These are phyloP conservation scores for Eupithecia centaureata DNA, from an alignment of 2,888 invertebrate genomes.

Conservation along the genomic window DNA sequence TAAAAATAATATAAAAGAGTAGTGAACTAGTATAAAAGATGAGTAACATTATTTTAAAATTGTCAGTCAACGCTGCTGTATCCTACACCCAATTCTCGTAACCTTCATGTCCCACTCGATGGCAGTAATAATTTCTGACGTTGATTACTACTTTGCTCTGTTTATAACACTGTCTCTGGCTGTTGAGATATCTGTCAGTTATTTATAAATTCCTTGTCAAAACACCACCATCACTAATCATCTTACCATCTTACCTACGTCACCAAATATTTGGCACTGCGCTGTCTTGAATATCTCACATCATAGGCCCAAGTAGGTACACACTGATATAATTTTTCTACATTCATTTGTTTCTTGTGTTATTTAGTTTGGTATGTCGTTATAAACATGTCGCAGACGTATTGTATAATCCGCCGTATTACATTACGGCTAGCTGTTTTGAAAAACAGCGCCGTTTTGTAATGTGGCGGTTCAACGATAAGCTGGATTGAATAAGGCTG, in stretches of 20 bases:
- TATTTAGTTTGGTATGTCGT: no score
- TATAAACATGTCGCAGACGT: no score
- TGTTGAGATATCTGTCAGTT: slow-evolving; percentile 24
- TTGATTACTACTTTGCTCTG: slow-evolving; percentile 9
- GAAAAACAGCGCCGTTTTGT: no score
- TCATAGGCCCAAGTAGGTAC: slow-evolving; percentile 32
- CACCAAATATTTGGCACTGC: slow-evolving; percentile 41
- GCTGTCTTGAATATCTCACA: slow-evolving; percentile 47
- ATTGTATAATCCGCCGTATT: no score
- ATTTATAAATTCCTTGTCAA: slow-evolving; percentile 35
- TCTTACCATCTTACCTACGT: slow-evolving; percentile 36
- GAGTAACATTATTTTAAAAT: neutral
- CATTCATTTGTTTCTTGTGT: no score
- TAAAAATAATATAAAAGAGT: no score
- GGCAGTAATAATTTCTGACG: slow-evolving; percentile 8
- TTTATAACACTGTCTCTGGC: slow-evolving; percentile 14
- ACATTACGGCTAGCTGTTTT: no score
- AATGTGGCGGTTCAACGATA: no score
- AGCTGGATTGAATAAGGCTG: no score
- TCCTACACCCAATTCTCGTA: slow-evolving; percentile 7
- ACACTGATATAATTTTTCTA: no score
- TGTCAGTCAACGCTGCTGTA: neutral
- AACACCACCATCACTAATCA: slow-evolving; percentile 40
- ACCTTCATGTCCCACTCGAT: neutral
- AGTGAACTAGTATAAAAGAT: no score